phyloP scores from a whole-genome alignment of 2,888 invertebrate genomes.

The Nineta flava region DNA sequence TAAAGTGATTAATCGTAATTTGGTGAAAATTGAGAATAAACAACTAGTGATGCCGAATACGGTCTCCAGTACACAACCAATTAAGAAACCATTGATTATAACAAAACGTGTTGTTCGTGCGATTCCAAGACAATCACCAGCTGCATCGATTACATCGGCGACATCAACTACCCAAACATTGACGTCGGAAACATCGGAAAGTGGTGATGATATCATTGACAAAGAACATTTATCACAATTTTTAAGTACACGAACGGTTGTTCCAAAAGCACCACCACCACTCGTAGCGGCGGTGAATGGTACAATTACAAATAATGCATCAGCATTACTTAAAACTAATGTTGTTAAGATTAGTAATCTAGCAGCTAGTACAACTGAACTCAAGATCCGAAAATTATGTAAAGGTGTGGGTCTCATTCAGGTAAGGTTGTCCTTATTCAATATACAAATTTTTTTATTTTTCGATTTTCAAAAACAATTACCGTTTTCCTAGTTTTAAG shows the following conservation, averaged over 20 bases:
- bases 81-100: background rate
- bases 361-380: slow-evolving; percentile 30
- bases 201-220: slow-evolving; percentile 7
- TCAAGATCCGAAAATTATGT: slow-evolving; percentile 31
- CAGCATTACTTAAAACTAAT: slow-evolving; percentile 22
- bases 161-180: background rate
- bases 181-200: background rate
- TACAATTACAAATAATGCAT: background rate
- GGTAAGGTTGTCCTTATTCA: slow-evolving; percentile 21
- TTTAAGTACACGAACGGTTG: slow-evolving; percentile 18
- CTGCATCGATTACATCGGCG: background rate
- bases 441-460: background rate
- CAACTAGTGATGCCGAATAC: background rate
- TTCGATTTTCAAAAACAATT: background rate
- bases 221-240: slow-evolving; percentile 16
- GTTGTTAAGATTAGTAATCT: slow-evolving; percentile 31
- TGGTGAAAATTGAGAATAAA: background rate
- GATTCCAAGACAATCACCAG: background rate
- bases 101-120: background rate
- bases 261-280: slow-evolving; percentile 8
- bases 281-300: background rate
- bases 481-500: background rate
- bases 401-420: slow-evolving; percentile 31
- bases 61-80: slow-evolving; percentile 1
- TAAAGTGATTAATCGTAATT: background rate